A percentile compares a stretch with the other conserved stretches of the same genome.
These are phyloP conservation scores for Chromobotia macracanthus DNA, from an alignment of 2,797 vertebrate species.

Conservation along the genomic window DNA sequence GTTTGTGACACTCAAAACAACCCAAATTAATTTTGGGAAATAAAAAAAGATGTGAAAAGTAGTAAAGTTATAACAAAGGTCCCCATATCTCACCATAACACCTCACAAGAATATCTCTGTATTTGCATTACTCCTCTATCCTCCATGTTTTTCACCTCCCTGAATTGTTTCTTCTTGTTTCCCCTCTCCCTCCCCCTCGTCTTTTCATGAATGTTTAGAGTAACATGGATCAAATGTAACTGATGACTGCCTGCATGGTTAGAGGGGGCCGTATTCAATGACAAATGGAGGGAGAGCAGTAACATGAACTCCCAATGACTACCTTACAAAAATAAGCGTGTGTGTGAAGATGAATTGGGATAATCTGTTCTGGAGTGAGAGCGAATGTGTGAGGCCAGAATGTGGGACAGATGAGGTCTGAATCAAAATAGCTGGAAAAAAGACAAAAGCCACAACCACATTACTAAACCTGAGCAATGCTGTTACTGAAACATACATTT, in stretches of 20 bases:
- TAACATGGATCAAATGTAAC: slow-evolving; percentile 72
- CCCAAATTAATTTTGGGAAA: slow-evolving; percentile 56
- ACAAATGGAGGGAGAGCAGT: slow-evolving; percentile 57
- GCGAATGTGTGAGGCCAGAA: slow-evolving; percentile 28
- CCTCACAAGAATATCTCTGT: slow-evolving; percentile 12
- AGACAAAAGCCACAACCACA: neutral
- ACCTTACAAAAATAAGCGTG: slow-evolving; percentile 66
- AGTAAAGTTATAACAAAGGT: neutral
- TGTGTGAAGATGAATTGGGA: slow-evolving; percentile 64
- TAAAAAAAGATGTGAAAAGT: slow-evolving; percentile 58
- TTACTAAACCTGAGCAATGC: neutral
- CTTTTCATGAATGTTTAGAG: slow-evolving; percentile 73
- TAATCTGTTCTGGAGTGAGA: slow-evolving; percentile 47
- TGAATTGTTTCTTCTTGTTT: neutral
- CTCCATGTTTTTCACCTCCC: neutral
- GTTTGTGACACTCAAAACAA: slow-evolving; percentile 30
- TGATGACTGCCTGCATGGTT: slow-evolving; percentile 67
- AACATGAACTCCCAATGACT: slow-evolving; percentile 70
- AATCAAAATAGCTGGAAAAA: neutral
- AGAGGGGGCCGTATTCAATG: slow-evolving; percentile 68
- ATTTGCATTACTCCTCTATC: neutral
- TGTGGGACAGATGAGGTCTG: neutral
- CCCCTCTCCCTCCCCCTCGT: neutral
- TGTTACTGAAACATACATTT: neutral
- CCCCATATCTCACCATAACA: slow-evolving; percentile 9